Evolutionary conservation across 2,113 vertebrate species (phyloP).

Genomic region (Orientallactaga bullata): DNA sequence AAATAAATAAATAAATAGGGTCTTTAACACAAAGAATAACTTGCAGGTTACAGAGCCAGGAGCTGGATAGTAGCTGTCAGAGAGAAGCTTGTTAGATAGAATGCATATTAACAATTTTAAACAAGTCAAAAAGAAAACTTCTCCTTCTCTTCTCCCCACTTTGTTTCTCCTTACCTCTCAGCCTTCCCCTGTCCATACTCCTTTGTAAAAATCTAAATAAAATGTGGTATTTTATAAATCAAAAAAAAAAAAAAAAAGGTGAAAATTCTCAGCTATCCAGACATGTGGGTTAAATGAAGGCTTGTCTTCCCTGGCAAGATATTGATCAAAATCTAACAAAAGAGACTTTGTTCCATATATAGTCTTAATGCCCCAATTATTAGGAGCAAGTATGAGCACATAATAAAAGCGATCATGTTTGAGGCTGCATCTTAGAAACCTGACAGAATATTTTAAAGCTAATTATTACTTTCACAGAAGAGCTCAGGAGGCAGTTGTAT

Average conservation of each 20-base stretch:
- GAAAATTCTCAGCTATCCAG: slow-evolving; percentile 73
- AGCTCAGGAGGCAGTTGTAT: slow-evolving; percentile 74
- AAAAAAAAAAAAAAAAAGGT: neutral
- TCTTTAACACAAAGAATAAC: slow-evolving; percentile 77
- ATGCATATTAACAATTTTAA: slow-evolving; percentile 86
- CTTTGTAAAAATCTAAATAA: no score
- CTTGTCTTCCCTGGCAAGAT: slow-evolving; percentile 72
- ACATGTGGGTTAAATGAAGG: slow-evolving; percentile 70
- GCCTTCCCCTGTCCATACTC: no score
- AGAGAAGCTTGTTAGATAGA: slow-evolving; percentile 78
- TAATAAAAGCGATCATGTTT: slow-evolving; percentile 73
- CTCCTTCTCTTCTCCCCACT: no score
- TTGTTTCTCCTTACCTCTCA: no score
- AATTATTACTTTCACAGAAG: slow-evolving; percentile 82
- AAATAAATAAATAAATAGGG: slow-evolving; percentile 54
- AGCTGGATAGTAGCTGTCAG: slow-evolving; percentile 28
- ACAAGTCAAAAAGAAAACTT: slow-evolving; percentile 61
- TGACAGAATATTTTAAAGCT: slow-evolving; percentile 83
- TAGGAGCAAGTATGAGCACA: slow-evolving; percentile 71
- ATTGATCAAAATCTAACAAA: slow-evolving; percentile 78
- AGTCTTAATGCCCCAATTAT: slow-evolving; percentile 73
- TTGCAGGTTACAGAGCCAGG: slow-evolving; percentile 68
- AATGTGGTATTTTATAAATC: no score
- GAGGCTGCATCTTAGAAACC: slow-evolving; percentile 69
- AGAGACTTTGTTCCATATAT: slow-evolving; percentile 75